These are phyloP conservation scores for Xanthorhoe spadicearia DNA, from an alignment of 2,888 invertebrate species.

Conservation along the genomic window DNA sequence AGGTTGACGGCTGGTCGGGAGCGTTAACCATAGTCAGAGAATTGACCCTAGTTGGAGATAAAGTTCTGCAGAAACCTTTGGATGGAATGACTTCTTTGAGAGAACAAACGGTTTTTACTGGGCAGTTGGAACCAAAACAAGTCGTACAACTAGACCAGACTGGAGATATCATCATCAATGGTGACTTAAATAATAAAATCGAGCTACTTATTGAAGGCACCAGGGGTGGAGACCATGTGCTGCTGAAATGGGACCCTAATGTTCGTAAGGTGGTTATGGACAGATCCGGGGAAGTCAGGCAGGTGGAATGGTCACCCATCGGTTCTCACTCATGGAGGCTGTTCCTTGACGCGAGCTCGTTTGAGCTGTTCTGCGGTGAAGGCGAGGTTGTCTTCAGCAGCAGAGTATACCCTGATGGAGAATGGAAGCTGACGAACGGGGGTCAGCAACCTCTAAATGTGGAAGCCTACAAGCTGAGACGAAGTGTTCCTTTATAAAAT, in stretches of 20 bases:
- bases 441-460: conserved; percentile 60
- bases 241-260: conserved; percentile 62
- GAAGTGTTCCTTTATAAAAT: conserved; percentile 63
- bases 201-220: conserved; percentile 63
- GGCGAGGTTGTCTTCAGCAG: conserved; percentile 78
- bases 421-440: conserved; percentile 67
- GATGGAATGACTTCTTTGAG: conserved; percentile 61
- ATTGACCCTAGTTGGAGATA: conserved; percentile 58
- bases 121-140: conserved; percentile 50
- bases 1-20: conserved; percentile 76
- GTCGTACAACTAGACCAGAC: conserved; percentile 60
- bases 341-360: conserved; percentile 73
- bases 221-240: conserved; percentile 60
- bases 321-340: conserved; percentile 62
- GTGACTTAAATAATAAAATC: conserved; percentile 58
- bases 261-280: conserved; percentile 65
- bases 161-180: conserved; percentile 64
- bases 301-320: conserved; percentile 70
- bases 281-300: conserved; percentile 66
- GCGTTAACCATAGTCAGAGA: conserved; percentile 74
- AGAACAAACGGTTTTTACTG: conserved; percentile 50
- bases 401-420: conserved; percentile 69
- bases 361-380: conserved; percentile 77
- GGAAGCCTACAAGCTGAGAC: conserved; percentile 61
- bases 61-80: conserved; percentile 69